Percentiles rank a stretch among this genome's conserved stretches.
Evolutionary conservation across 2,888 invertebrate species (phyloP).

Genomic region (Apamea anceps): DNA sequence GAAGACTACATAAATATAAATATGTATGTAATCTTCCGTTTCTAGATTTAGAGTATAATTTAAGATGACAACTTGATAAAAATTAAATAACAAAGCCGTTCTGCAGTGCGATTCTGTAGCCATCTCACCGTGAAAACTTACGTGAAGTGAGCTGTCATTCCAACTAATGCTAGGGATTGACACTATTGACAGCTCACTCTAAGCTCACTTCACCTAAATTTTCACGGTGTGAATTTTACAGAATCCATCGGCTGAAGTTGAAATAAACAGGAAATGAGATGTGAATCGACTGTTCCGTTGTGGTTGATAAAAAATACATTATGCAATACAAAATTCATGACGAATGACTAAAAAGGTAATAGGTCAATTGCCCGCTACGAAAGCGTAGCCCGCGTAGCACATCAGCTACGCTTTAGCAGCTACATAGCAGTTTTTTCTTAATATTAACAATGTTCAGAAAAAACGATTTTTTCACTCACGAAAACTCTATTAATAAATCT

Average conservation of each 20-base stretch:
- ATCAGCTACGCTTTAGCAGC: conserved; percentile 4
- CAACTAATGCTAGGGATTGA: no score
- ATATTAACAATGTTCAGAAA: background rate
- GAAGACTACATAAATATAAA: no score
- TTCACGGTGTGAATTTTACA: no score
- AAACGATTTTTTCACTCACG: background rate
- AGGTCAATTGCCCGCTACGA: background rate
- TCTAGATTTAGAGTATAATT: no score
- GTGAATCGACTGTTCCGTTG: background rate
- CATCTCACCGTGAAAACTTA: no score
- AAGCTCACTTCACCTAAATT: no score
- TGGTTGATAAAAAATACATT: background rate
- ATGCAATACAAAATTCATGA: background rate
- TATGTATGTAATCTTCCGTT: no score
- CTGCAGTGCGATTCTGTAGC: background rate
- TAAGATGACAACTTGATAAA: no score
- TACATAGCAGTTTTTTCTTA: background rate
- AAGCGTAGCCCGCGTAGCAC: conserved; percentile 11
- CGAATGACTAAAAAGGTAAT: background rate
- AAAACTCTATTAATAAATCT: background rate
- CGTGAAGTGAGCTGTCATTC: no score
- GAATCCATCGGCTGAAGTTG: background rate
- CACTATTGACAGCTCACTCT: no score
- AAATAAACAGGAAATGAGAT: background rate
- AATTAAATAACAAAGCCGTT: background rate